Evolutionary conservation across 1,140 invertebrate species (phyloP), one percentile per base, ranked within the genome.

Genomic region (Proctacanthus coquilletti): DNA sequence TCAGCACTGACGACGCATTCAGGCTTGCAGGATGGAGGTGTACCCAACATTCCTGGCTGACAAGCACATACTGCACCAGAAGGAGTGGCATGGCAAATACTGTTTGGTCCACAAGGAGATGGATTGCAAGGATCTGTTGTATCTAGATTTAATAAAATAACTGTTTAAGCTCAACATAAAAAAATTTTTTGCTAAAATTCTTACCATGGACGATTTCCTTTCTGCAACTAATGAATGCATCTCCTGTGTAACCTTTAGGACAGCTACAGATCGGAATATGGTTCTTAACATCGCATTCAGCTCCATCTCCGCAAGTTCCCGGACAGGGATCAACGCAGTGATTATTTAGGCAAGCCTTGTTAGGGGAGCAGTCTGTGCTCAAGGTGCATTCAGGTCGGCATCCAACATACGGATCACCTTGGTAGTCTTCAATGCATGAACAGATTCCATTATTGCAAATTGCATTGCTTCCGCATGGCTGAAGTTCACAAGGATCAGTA

Each of bases 341-440:
- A 43, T 76, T 75, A 45, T 74, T 74, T 36, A 74, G 70, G 49
- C 84, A 88, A 3, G 80, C 73, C 57, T 74, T 80, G 31, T 71
- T 67, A 30, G 74, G 66, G 3, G 79, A 63, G 55, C 84, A 89
- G 41, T 89, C 84, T 2, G 80, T 75, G 53, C 84, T 88, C 48
- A 83, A 71, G 0, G 83, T 76, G 57, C 84, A 89, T 59, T 88
- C 83, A 11, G 84, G 84, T 43, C 80, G 62, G 56, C 85, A 88
- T 14, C 68, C 72, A 37, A 58, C 53, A 43, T 79, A 77, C 4
- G 76, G 74, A 57, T 74, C 69, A 17, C 75, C 75, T 31, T 70
- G 63, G 52, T 79, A 82, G 38, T 74, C 72, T 14, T 61, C 52
- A 38, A 75, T 43, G 45, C 78, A 81, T 18, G 63, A 61, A 46